Conservation (phyloP, 2,113 vertebrate genomes). For the Stercorarius parasiticus region DNA sequence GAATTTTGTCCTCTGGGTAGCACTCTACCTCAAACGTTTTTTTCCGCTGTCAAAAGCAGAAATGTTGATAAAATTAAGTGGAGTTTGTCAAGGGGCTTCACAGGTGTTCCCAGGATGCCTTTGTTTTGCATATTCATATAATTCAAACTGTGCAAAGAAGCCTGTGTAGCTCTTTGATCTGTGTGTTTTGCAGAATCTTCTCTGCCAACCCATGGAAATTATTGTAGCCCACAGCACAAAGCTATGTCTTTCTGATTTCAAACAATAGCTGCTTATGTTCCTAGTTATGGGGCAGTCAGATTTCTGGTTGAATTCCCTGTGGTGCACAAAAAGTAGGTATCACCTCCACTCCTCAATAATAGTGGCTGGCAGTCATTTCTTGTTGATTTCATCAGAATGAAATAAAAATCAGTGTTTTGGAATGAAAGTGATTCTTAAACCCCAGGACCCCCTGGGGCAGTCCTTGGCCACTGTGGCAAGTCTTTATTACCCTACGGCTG, state of each 20-base stretch:
- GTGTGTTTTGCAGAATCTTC: neutral
- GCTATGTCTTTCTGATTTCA: neutral
- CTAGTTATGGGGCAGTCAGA: neutral
- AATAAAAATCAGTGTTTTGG: neutral
- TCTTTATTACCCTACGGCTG: neutral
- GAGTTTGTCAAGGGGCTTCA: neutral
- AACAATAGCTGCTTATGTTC: neutral
- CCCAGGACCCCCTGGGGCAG: neutral
- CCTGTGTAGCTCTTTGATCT: neutral
- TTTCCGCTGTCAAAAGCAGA: neutral
- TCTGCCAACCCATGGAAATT: neutral
- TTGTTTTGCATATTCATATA: neutral
- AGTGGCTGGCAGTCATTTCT: neutral
- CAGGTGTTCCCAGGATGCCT: neutral
- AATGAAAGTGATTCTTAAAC: neutral
- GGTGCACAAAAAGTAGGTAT: neutral
- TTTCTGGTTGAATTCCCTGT: neutral
- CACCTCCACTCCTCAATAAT: neutral
- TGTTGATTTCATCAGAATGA: neutral
- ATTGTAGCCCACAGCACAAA: neutral
- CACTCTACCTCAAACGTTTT: neutral
- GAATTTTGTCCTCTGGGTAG: neutral
- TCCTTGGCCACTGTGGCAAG: neutral
- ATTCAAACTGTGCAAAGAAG: neutral
- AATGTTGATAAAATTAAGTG: neutral